Evolutionary conservation across 1,140 invertebrate genomes (phyloP), one percentile per base, ranked within the genome.

Genomic region (Hydropsyche tenuis): DNA sequence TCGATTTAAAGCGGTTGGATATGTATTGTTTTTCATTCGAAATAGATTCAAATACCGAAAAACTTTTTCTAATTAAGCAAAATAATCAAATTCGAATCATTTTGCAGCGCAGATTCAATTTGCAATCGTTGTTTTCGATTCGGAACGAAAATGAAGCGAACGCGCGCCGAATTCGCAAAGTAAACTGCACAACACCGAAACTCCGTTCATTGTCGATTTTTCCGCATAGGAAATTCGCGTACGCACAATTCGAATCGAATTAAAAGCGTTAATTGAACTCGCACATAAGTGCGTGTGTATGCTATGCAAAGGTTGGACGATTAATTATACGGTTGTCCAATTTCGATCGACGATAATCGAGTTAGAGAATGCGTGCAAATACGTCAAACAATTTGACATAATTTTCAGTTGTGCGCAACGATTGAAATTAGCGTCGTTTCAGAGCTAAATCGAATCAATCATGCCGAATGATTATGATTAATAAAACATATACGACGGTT

Each of bases 321-420:
- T 60, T 60, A 23, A 48, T 48, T 27, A 14, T 60, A 25, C 56
- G 22, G 22, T 60, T 60, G 45, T 60, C 56, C 20, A 23, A 25
- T 60, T 60, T 60, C 56, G 56, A 25, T 23, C n/a, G 22, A 25
- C 9, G 22, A 60, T 23, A 23, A 25, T 60, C 56, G 56, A 23
- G 22, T 60, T 60, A 25, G 20, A 60, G 3, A 7, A 60, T 25
- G 6, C 20, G 18, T n/a, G 45, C 16, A n/a, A 48, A n/a, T n/a
- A 48, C 45, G 45, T 48, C 45, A 48, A n/a, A 48, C 11, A 48
- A 48, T 37, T 37, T 48, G 45, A 48, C 45, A 16, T 48, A n/a
- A 48, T 48, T n/a, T n/a, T 3, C 45, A 16, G 16, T 48, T 48
- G 2, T 48, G 45, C 45, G 45, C 11, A 12, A 48, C 45, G 45